These are phyloP conservation scores for Formica exsecta DNA, from an alignment of 1,140 invertebrate genomes.

Conservation along the genomic window DNA sequence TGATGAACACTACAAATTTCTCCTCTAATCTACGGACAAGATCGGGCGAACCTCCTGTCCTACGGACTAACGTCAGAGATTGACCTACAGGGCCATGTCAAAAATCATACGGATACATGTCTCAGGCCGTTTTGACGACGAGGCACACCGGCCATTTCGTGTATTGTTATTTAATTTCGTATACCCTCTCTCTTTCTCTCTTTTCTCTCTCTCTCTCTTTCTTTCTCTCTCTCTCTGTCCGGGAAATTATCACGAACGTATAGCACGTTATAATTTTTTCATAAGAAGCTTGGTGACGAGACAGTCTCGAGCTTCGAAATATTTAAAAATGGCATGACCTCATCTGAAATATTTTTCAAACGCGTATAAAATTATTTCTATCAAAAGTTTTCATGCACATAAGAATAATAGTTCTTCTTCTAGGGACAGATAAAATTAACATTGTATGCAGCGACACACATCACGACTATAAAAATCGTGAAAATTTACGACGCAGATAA, in stretches of 20 bases:
- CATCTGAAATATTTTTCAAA: background rate
- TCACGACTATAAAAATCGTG: background rate
- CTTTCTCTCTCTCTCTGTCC: conserved; percentile 44
- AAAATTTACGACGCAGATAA: conserved; percentile 4
- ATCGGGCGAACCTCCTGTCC: conserved; percentile 66
- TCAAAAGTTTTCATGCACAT: background rate
- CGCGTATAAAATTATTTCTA: background rate
- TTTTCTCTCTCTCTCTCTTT: no score
- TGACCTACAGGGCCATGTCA: conserved; percentile 60
- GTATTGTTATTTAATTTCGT: conserved; percentile 85
- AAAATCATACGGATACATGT: conserved; percentile 58
- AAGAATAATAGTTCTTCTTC: background rate
- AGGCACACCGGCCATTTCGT: conserved; percentile 27
- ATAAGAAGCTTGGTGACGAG: conserved; percentile 39
- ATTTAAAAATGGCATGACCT: background rate
- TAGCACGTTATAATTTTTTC: conserved; percentile 65
- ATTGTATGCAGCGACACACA: background rate
- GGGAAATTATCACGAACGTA: conserved; percentile 69
- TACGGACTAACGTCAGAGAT: conserved; percentile 60
- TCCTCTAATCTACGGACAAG: conserved; percentile 53
- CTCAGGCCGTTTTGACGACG: conserved; percentile 36
- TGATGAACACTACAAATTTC: conserved; percentile 29
- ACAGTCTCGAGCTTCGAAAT: background rate
- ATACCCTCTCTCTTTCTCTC: conserved; percentile 66
- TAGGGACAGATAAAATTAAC: background rate